These are phyloP conservation scores for Mormoops blainvillei DNA, from an alignment of 2,113 vertebrate genomes.

Conservation along the genomic window DNA sequence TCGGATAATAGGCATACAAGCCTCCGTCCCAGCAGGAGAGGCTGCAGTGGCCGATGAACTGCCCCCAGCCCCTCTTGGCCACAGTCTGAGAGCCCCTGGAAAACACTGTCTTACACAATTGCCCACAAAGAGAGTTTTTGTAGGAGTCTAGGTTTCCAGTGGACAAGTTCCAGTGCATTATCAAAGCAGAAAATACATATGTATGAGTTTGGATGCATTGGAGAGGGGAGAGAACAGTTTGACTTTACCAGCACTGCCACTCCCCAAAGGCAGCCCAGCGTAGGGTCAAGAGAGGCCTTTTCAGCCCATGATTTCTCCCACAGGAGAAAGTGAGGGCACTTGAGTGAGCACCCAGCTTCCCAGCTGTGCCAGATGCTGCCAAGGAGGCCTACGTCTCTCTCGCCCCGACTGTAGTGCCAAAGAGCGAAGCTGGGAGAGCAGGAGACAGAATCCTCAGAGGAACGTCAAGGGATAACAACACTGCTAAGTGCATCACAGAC, in stretches of 20 bases:
- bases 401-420: not conserved
- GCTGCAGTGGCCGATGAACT: no score
- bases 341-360: not conserved
- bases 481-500: not conserved
- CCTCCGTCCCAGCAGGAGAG: not conserved
- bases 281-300: not conserved
- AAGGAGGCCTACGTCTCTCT: not conserved
- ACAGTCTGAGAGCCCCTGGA: not conserved
- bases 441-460: not conserved
- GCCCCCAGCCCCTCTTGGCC: not conserved
- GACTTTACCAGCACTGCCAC: not conserved
- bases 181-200: not conserved
- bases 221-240: not conserved
- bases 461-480: not conserved
- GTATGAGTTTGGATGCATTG: no score
- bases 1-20: not conserved
- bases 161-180: not conserved
- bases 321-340: not conserved
- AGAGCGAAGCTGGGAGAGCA: not conserved
- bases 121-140: not conserved
- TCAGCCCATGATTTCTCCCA: not conserved
- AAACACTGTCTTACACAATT: not conserved
- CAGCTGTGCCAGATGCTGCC: not conserved
- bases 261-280: not conserved
- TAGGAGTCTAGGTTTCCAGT: not conserved